Conservation (phyloP, 2,888 invertebrate species). For the Archips crataeganus region DNA sequence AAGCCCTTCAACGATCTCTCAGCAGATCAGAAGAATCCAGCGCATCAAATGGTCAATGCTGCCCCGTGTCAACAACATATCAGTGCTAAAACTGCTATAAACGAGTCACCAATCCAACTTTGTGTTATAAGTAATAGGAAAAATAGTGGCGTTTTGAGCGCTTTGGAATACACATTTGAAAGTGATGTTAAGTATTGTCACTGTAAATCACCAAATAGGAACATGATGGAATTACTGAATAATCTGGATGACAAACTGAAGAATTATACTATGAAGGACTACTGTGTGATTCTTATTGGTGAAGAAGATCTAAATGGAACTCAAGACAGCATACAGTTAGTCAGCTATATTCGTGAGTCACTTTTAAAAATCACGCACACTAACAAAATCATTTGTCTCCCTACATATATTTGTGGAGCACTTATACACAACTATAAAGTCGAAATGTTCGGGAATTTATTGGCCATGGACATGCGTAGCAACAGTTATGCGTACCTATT, state of each 20-base stretch:
- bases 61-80: neutral
- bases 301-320: neutral
- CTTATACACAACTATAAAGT: conserved; percentile 16
- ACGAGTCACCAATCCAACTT: neutral
- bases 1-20: neutral
- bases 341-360: conserved; percentile 4
- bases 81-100: neutral
- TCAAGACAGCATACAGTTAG: neutral
- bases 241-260: neutral
- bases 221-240: neutral
- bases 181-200: conserved; percentile 10
- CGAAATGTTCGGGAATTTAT: conserved; percentile 9
- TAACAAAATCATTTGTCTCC: conserved; percentile 12
- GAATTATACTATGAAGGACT: conserved; percentile 4
- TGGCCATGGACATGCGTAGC: neutral
- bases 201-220: neutral
- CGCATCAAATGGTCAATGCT: too few relatives aligned
- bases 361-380: neutral
- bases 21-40: too few relatives aligned
- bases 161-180: neutral
- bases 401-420: conserved; percentile 14
- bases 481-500: neutral
- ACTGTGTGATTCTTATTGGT: conserved; percentile 2
- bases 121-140: neutral
- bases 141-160: neutral